Evolutionary conservation across 1,140 invertebrate genomes (phyloP), one percentile per base, ranked within the genome.

Genomic region (Aradophagus sp.): DNA sequence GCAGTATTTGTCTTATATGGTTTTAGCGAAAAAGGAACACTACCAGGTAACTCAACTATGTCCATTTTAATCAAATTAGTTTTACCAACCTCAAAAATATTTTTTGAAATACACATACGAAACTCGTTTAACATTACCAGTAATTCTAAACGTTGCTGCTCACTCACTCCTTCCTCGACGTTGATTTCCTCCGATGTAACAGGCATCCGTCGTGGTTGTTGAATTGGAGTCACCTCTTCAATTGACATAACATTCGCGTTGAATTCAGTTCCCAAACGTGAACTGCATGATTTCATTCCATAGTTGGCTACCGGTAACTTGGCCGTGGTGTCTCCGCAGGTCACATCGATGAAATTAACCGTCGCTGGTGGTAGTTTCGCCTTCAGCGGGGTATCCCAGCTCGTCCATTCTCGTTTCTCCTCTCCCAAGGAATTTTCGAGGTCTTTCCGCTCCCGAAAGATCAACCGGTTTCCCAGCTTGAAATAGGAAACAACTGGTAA

Each of bases 21-120:
- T 47, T 47, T 63, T 1, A 11, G 27, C 3, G 5, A 14, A 7
- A 50, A 27, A 10, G 67, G 67, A 0, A 8, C 14, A 2, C 12
- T 12, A 15, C 32, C 29, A 0, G 50, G 42, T 15, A 45, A 50
- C 32, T 42, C 17, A 34, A 66, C 20, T 4, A 23, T 72, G 29
- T 66, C 55, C 69, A 72, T 72, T 29, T 61, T 19, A 0, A 47
- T 5, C 11, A 27, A 3, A 8, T 58, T 14, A 1, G 52, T 52
- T 16, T 8, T 27, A 1, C 58, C 59, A 7, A 65, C 6, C n/a
- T 53, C 35, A 14, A 2, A 14, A 5, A 53, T 29, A 20, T 29
- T 29, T 3, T 31, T 29, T 0, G 35, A 10, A 1, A 53, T 19
- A 8, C 35, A n/a, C 5, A 10, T 8, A 1, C 52, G 38, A 23